Evolutionary conservation across 2,113 vertebrate species (phyloP).

Genomic region (Dasypus novemcinctus): DNA sequence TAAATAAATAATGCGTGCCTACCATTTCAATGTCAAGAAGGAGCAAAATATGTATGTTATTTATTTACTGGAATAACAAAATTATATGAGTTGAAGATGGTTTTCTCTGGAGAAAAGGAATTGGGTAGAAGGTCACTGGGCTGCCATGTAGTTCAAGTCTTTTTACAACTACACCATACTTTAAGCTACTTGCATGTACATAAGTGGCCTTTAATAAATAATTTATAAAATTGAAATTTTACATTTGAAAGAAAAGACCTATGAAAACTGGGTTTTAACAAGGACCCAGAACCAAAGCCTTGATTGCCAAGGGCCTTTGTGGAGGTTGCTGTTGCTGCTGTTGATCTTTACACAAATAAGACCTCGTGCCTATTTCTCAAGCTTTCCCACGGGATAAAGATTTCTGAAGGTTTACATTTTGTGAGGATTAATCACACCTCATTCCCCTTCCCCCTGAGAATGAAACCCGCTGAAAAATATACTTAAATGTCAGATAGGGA

Average conservation of each 20-base stretch:
- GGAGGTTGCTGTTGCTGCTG: neutral
- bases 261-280: neutral
- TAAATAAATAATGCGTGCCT: neutral
- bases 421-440: neutral
- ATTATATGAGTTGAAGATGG: neutral
- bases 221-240: constrained; percentile 4
- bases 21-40: neutral
- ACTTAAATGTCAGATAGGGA: neutral
- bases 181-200: neutral
- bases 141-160: neutral
- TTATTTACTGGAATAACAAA: neutral
- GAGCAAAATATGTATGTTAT: neutral
- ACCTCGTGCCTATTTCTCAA: neutral
- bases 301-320: neutral
- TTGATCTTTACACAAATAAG: neutral
- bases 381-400: neutral
- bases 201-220: neutral
- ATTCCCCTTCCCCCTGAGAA: neutral
- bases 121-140: neutral
- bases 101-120: neutral
- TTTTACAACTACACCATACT: neutral
- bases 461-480: neutral
- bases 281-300: neutral
- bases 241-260: neutral
- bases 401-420: neutral